Evolutionary conservation across 2,113 vertebrate genomes (phyloP).

Genomic region (Syrmaticus mikado): DNA sequence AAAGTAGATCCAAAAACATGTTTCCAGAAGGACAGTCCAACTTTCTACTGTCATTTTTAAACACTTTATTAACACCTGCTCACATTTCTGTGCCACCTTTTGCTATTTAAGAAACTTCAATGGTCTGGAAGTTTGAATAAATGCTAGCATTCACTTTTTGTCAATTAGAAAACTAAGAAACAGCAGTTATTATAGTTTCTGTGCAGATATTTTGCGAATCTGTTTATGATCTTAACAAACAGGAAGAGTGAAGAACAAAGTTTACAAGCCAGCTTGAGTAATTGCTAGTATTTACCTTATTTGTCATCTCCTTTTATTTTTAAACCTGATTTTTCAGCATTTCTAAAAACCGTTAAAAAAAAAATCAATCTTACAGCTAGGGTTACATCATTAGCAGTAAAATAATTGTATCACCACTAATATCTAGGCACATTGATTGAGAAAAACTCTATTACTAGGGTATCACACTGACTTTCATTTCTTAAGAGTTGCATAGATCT

Average conservation of each 20-base stretch:
- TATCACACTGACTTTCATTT: background rate
- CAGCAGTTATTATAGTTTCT: background rate
- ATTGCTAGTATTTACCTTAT: background rate
- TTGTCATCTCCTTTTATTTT: background rate
- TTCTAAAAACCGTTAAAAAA: background rate
- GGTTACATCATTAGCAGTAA: background rate
- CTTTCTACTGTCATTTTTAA: background rate
- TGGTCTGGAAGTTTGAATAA: background rate
- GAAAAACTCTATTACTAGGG: background rate
- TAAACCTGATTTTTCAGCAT: background rate
- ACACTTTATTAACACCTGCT: background rate
- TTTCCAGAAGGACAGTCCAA: background rate
- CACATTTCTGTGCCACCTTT: background rate
- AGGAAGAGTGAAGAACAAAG: background rate
- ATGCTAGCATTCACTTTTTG: background rate
- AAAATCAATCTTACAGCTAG: background rate
- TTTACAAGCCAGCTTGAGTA: background rate
- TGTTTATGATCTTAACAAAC: background rate
- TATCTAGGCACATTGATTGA: background rate
- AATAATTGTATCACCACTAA: background rate
- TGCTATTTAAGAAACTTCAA: background rate
- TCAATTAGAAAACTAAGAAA: background rate
- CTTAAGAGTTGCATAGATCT: background rate
- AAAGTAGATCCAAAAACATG: background rate
- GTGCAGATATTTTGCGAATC: background rate